phyloP scores from a whole-genome alignment of 2,113 vertebrate species.

The Caretta caretta region DNA sequence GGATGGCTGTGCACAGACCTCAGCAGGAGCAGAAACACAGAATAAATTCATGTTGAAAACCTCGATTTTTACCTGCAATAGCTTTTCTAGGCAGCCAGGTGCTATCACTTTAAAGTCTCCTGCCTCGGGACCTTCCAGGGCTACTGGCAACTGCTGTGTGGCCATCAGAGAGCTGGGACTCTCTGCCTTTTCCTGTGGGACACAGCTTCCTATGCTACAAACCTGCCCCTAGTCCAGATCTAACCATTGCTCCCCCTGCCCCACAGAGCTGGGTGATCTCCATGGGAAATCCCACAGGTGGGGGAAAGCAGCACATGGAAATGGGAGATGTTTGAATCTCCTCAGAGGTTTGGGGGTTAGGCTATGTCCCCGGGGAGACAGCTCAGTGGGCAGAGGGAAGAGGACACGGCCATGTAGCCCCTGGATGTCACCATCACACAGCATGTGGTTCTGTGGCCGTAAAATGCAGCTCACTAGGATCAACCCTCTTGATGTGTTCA shows the following conservation, averaged over 20 bases:
- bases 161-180: neutral
- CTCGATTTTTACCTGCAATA: neutral
- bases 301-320: neutral
- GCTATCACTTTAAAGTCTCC: neutral
- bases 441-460: neutral
- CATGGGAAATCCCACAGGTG: neutral
- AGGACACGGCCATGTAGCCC: accelerated
- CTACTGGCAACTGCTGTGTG: neutral
- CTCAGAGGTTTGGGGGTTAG: neutral
- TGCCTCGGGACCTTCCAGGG: neutral
- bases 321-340: neutral
- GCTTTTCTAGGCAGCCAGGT: neutral
- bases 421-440: neutral
- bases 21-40: neutral
- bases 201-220: neutral
- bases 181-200: neutral
- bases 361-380: neutral
- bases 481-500: neutral
- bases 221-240: neutral
- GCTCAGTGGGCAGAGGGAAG: accelerated
- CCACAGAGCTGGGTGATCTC: neutral
- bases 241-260: neutral
- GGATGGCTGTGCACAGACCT: neutral
- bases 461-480: accelerated
- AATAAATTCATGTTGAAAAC: neutral